Conservation (phyloP, 2,888 invertebrate species). For the Andrena bicolor region DNA sequence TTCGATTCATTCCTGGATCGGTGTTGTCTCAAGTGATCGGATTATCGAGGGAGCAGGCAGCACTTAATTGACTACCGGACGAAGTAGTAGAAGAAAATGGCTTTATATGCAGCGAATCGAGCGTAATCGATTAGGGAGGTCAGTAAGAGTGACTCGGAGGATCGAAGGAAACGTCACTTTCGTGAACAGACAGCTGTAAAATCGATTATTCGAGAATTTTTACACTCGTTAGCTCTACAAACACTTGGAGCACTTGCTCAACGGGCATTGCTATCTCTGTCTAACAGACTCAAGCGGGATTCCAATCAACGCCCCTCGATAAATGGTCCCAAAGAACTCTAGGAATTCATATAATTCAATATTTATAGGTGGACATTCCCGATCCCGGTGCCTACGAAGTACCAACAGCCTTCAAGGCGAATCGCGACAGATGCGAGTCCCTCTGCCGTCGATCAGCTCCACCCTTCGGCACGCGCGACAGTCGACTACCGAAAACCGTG, state of each 20-base stretch:
- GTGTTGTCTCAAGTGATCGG: slow-evolving; percentile 40
- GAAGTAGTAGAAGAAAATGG: slow-evolving; percentile 6
- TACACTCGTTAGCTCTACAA: neutral
- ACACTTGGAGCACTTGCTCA: neutral
- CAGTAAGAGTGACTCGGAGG: neutral
- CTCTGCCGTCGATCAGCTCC: slow-evolving; percentile 52
- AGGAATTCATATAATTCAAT: slow-evolving; percentile 31
- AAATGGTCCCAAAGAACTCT: slow-evolving; percentile 1
- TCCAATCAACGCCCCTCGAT: neutral
- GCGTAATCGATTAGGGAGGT: slow-evolving; percentile 9
- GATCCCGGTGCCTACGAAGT: slow-evolving; percentile 70
- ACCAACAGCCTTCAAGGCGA: slow-evolving; percentile 68
- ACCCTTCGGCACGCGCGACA: slow-evolving; percentile 61
- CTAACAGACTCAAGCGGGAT: too few species aligned
- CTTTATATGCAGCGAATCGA: slow-evolving; percentile 30
- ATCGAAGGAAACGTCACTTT: neutral
- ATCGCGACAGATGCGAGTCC: slow-evolving; percentile 68
- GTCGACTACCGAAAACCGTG: slow-evolving; percentile 55
- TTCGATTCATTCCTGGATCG: slow-evolving; percentile 52
- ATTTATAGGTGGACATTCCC: slow-evolving; percentile 62
- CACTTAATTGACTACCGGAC: slow-evolving; percentile 13
- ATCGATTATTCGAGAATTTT: slow-evolving; percentile 7
- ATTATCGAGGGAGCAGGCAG: slow-evolving; percentile 31
- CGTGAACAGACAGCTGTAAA: slow-evolving; percentile 21
- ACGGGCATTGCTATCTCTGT: neutral